A percentile compares a stretch with the other conserved stretches of the same genome.
Evolutionary conservation across 1,140 invertebrate genomes (phyloP).

Genomic region (Batillaria attramentaria): DNA sequence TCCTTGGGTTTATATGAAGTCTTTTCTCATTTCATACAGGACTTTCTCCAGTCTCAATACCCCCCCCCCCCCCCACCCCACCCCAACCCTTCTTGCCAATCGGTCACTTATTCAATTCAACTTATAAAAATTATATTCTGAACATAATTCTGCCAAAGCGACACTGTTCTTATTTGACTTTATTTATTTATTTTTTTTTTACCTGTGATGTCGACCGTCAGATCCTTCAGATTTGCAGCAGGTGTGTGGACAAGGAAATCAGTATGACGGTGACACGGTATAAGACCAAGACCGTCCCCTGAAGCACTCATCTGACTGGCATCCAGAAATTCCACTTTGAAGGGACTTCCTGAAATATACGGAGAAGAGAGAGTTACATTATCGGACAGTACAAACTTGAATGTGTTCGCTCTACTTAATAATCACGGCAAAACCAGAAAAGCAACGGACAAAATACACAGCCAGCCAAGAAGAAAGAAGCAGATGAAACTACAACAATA

Average conservation of each 20-base stretch:
- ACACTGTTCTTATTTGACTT: not conserved
- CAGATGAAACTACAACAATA: too few species aligned
- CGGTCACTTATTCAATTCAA: not conserved
- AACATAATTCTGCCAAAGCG: not conserved
- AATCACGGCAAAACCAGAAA: too few species aligned
- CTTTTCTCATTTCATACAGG: too few species aligned
- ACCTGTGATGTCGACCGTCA: slow-evolving; percentile 80
- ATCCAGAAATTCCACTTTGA: slow-evolving; percentile 64
- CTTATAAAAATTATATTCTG: not conserved
- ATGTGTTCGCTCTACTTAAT: too few species aligned
- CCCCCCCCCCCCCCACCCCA: too few species aligned
- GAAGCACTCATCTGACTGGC: slow-evolving; percentile 54
- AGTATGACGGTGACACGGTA: slow-evolving; percentile 88
- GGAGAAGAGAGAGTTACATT: too few species aligned
- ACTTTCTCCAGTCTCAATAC: too few species aligned
- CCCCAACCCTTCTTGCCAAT: not conserved
- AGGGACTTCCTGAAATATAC: slow-evolving; percentile 69
- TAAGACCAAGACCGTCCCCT: slow-evolving; percentile 68
- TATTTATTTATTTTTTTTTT: not conserved
- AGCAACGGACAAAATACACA: too few species aligned
- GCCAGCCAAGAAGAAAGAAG: too few species aligned
- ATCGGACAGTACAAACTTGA: too few species aligned
- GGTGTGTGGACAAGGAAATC: slow-evolving; percentile 88
- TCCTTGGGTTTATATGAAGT: too few species aligned
- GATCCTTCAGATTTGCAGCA: slow-evolving; percentile 78